Evolutionary conservation across 2,888 invertebrate species (phyloP).

Genomic region (Lathronympha strigana): DNA sequence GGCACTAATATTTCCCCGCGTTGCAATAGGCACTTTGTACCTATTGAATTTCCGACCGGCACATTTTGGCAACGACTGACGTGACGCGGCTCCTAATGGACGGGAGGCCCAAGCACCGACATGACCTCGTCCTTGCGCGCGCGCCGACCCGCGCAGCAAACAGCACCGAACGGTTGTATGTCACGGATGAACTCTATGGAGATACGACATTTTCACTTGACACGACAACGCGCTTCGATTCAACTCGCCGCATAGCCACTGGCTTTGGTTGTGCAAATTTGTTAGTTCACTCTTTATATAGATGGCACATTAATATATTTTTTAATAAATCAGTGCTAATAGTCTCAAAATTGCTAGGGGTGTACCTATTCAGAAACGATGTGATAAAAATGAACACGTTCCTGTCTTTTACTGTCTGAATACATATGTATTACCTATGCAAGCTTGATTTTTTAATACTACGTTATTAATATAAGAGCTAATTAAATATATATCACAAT

Average conservation of each 20-base stretch:
- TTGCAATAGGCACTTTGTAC: background rate
- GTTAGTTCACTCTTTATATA: background rate
- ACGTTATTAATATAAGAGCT: too few relatives aligned
- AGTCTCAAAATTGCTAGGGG: background rate
- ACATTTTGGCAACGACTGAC: constrained; percentile 35
- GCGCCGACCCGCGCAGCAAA: constrained; percentile 17
- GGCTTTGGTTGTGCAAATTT: constrained; percentile 9
- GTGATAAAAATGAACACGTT: too few relatives aligned
- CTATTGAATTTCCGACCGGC: constrained; percentile 17
- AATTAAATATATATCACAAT: too few relatives aligned
- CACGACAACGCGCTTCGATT: background rate
- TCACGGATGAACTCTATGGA: background rate
- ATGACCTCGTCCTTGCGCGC: constrained; percentile 17
- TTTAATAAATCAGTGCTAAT: too few relatives aligned
- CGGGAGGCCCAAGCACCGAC: constrained; percentile 26
- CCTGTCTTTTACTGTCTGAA: too few relatives aligned
- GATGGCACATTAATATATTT: background rate
- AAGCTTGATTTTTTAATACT: too few relatives aligned
- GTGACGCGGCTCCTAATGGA: constrained; percentile 29
- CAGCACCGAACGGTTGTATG: background rate
- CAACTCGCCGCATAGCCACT: constrained; percentile 8
- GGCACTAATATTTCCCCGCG: background rate
- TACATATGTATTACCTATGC: too few relatives aligned
- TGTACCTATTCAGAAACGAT: too few relatives aligned
- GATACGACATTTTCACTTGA: background rate